Base-by-base conservation (phyloP, 2,888 invertebrate species). In the Sesamia inferens region DNA sequence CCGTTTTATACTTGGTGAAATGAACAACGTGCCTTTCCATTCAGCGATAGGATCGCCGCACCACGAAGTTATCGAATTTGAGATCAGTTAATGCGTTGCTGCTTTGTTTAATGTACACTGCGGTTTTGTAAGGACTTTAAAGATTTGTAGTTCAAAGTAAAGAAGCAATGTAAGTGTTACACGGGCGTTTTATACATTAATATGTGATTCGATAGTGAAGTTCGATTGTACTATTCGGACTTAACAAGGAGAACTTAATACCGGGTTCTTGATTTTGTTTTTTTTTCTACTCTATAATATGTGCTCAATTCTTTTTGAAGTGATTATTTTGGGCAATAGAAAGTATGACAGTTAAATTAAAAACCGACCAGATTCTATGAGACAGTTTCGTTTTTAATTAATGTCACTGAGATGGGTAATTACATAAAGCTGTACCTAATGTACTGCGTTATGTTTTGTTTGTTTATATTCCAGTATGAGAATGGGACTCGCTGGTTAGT, bases 1-100 rank as follows among this genome's bases (percentile, higher is more conserved):
- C 74, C 89, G 81, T 96, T 96, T 94, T 96, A 96, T 96, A 96
- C 92, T 93, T 90, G 93, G 95, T 93, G 96, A 95, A 96, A 96
- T 94, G 96, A 85, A 88, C 88, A 86, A 86, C 81, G 81, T 82
- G 88, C 96, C 96, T 96, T 96, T 96, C 96, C 93, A 95, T 94
- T 94, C 91, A 93, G 93, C 89, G 95, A 95, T 95, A 94, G 95
- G 92, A 85, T 86, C 88, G 82, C 64, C 59, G 84, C 88, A 95
- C 91, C 79, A 83, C 66, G 87, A 74, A 22, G 70, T 74, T 76
- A 76, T 79, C 72, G 54, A 55, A 68, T n/a, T 68, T 68, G 10
- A 64, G 61, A 78, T 71, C 68, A 64, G 39, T 10, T 0, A 0
- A 5, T 59, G 67, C 68, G n/a, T 19, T 54, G 31, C 71, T 74